Evolutionary conservation across 2,888 invertebrate genomes (phyloP), one percentile per base, ranked within the genome.

Genomic region (Spodoptera littoralis): DNA sequence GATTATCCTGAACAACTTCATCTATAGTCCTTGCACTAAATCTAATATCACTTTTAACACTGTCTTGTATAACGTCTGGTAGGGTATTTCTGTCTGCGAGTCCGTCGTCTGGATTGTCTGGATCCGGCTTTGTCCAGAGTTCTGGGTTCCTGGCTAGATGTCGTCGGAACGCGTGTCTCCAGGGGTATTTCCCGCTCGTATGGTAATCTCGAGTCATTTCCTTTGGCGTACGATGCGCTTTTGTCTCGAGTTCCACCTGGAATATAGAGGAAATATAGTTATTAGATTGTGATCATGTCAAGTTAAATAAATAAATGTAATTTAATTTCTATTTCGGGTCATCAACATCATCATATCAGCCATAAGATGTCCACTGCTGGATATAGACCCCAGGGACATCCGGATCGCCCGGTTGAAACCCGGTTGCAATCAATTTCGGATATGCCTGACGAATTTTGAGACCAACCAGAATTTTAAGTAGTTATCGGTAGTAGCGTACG

Each of bases 181-280:
- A 94, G 0, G 92, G 93, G 66, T 92, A 84, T 50, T 90, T 91
- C 55, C 92, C 92, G 79, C 90, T 88, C 27, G 90, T 84, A 80
- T 93, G 92, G 87, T 91, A 94, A 70, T 94, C 94, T 46, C 89
- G 83, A 1, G 84, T 85, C 79, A 92, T 86, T 69, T 90, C 93
- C 67, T 89, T 91, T 9, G 94, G 93, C 22, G 85, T 90, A 66
- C 92, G 87, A 70, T 92, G 91, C 18, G 87, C 88, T 80, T 91
- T 88, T 22, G 88, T 92, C 72, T 93, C 93, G 42, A 93, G 70
- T 58, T 93, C 93, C 70, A 88, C 87, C 93, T 93, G 87, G 0
- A 56, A 70, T 43, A 46, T 1, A 22, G 18, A 47, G 1, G 0
- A 2, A 8, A 36, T 49, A 18, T 30, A 0, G 12, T 18, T 44